Evolutionary conservation across 1,140 invertebrate genomes (phyloP).

Genomic region (Drosophila ananassae): DNA sequence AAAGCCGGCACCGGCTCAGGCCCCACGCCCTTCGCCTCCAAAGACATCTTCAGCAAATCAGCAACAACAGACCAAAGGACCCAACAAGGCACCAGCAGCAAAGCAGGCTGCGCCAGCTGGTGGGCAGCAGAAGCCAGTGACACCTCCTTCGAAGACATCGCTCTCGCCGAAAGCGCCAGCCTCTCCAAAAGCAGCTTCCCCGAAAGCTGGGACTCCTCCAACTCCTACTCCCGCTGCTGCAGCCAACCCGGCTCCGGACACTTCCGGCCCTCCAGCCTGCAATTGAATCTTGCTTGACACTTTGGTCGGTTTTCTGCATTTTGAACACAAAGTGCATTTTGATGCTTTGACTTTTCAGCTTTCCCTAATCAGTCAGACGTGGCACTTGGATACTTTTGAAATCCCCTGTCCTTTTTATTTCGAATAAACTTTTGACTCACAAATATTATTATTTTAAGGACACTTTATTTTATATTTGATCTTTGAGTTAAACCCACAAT

Average conservation of each 20-base stretch:
- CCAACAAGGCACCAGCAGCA: conserved; percentile 55
- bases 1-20: conserved; percentile 18
- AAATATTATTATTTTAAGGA: neutral
- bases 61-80: conserved; percentile 21
- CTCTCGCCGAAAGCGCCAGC: conserved; percentile 46
- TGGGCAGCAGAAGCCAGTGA: conserved; percentile 54
- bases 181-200: conserved; percentile 51
- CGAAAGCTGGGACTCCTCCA: conserved; percentile 49
- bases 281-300: conserved; percentile 41
- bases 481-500: neutral
- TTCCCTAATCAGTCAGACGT: neutral
- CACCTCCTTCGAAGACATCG: conserved; percentile 46
- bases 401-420: conserved; percentile 31
- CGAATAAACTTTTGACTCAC: conserved; percentile 39
- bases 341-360: conserved; percentile 25
- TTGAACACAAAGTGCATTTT: conserved; percentile 57
- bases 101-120: conserved; percentile 47
- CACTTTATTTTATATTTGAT: neutral
- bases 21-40: conserved; percentile 12
- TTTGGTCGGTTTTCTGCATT: conserved; percentile 40
- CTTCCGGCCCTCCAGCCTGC: conserved; percentile 15
- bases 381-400: conserved; percentile 28
- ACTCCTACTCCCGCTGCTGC: conserved; percentile 10
- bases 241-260: conserved; percentile 18
- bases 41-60: conserved; percentile 19